Conservation (phyloP, 2,888 invertebrate species). For the Eulithis prunata region DNA sequence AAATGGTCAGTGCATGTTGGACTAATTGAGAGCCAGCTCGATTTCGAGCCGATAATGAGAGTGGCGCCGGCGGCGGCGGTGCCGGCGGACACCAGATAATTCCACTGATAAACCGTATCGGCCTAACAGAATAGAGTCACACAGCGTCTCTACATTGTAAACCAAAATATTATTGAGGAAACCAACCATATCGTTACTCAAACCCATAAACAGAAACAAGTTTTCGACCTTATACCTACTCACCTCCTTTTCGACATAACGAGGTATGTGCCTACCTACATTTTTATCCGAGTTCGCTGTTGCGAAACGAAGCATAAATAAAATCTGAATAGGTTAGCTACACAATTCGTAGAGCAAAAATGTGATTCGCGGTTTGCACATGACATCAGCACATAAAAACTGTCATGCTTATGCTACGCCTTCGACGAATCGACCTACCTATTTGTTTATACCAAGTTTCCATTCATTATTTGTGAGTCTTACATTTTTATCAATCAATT, state of each 20-base stretch:
- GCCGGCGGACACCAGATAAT: conserved; percentile 56
- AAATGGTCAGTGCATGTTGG: conserved; percentile 48
- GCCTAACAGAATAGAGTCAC: conserved; percentile 25
- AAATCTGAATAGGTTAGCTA: conserved; percentile 53
- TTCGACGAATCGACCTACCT: conserved; percentile 46
- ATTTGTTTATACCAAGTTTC: conserved; percentile 41
- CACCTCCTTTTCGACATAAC: conserved; percentile 47
- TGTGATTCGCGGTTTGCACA: conserved; percentile 58
- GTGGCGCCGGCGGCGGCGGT: conserved; percentile 53
- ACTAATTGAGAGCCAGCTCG: conserved; percentile 59
- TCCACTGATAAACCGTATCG: conserved; percentile 59
- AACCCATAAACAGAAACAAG: conserved; percentile 43
- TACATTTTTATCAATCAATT: conserved; percentile 37
- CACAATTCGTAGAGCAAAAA: conserved; percentile 61
- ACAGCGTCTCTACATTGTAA: conserved; percentile 24
- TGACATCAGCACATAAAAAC: conserved; percentile 73
- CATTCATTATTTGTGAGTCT: conserved; percentile 55
- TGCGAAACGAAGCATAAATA: conserved; percentile 67
- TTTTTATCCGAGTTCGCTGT: conserved; percentile 61
- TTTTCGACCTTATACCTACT: conserved; percentile 53
- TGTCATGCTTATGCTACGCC: conserved; percentile 72
- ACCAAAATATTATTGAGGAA: conserved; percentile 29
- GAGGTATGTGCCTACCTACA: conserved; percentile 38
- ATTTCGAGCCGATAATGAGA: conserved; percentile 62
- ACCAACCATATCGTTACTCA: conserved; percentile 29